Conservation (phyloP, 1,140 invertebrate genomes). For the Phocides pigmalion region DNA sequence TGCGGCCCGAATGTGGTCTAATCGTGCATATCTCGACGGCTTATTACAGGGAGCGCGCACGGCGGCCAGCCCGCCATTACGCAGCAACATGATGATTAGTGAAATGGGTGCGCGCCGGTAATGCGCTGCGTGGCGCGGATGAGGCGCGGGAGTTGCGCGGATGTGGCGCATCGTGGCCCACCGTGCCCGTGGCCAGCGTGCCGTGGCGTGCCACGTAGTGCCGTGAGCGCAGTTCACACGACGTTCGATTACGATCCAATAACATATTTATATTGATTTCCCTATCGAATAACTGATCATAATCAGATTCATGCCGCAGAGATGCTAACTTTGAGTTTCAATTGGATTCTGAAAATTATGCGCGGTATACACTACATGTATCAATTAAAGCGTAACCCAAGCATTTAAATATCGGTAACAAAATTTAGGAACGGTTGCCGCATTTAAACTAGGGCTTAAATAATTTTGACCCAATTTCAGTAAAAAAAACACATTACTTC, state of each 20-base stretch:
- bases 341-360: constrained; percentile 3
- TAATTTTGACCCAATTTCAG: no score
- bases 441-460: no score
- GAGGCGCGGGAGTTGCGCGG: no score
- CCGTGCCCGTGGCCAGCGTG: no score
- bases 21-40: constrained; percentile 29
- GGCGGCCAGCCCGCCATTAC: constrained; percentile 21
- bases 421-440: no score
- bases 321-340: constrained; percentile 4
- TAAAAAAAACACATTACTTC: no score
- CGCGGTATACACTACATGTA: not conserved
- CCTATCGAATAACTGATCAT: constrained; percentile 12
- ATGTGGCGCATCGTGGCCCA: not conserved
- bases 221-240: not conserved
- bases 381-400: not conserved
- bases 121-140: constrained; percentile 2
- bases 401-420: not conserved
- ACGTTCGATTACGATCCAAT: not conserved
- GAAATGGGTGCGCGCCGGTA: constrained; percentile 7
- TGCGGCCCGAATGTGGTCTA: constrained; percentile 31
- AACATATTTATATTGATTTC: constrained; percentile 14
- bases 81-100: constrained; percentile 19
- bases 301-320: constrained; percentile 5
- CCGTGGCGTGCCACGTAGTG: not conserved
- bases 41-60: constrained; percentile 31